A percentile compares a stretch with the other conserved stretches of the same genome.
Conservation (phyloP, 2,797 vertebrate species). For the Forpus xanthops region DNA sequence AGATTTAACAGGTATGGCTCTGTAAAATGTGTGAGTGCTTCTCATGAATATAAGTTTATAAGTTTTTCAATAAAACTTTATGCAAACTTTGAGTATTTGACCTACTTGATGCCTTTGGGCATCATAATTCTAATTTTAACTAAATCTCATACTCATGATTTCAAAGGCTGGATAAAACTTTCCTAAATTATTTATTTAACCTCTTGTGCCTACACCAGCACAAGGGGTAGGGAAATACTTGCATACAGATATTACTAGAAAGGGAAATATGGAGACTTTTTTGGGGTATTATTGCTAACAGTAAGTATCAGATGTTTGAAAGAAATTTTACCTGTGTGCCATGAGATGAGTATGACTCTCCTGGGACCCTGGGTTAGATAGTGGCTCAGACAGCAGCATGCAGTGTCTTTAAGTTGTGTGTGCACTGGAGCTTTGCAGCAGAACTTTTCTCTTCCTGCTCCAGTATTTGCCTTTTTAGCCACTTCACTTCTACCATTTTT, state of each 20-base stretch:
- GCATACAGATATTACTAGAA: background rate
- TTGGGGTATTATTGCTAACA: background rate
- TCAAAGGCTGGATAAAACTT: background rate
- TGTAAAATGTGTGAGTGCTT: background rate
- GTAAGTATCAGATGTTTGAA: background rate
- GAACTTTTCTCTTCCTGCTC: background rate
- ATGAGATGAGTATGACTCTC: accelerated
- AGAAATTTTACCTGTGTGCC: accelerated
- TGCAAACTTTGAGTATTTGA: background rate
- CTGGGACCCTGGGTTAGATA: background rate
- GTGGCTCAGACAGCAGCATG: accelerated
- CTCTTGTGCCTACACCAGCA: background rate
- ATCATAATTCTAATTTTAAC: background rate
- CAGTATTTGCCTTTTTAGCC: background rate
- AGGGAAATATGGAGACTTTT: background rate
- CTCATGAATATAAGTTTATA: background rate
- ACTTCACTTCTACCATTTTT: background rate
- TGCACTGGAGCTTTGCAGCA: background rate
- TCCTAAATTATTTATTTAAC: background rate
- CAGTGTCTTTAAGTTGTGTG: background rate
- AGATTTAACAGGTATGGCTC: conserved; percentile 87
- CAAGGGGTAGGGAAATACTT: background rate
- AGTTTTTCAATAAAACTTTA: background rate
- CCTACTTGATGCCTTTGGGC: background rate
- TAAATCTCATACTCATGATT: background rate